Percentiles rank a stretch among this genome's conserved stretches.
These are phyloP conservation scores for Vanessa tameamea DNA, from an alignment of 1,140 invertebrate species.

Conservation along the genomic window DNA sequence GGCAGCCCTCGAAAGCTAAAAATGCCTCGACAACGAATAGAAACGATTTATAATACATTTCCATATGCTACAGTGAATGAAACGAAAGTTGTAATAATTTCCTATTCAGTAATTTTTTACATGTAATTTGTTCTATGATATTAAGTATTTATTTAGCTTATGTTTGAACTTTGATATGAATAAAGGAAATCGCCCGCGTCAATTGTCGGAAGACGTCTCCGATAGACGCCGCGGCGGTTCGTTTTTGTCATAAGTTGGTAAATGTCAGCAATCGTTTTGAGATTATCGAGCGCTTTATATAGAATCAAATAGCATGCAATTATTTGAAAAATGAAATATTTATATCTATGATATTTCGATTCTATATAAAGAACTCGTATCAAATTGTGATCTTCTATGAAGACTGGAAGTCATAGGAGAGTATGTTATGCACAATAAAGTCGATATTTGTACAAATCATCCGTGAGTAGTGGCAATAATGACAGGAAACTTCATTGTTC, in stretches of 20 bases:
- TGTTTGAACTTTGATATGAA: slow-evolving; percentile 40
- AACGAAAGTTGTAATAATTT: slow-evolving; percentile 56
- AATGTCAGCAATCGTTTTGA: slow-evolving; percentile 30
- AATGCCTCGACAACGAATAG: slow-evolving; percentile 36
- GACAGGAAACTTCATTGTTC: slow-evolving; percentile 9
- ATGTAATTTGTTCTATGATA: slow-evolving; percentile 74
- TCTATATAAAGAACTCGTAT: slow-evolving; percentile 31
- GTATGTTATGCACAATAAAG: slow-evolving; percentile 70
- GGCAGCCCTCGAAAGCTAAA: slow-evolving; percentile 37
- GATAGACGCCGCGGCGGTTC: slow-evolving; percentile 2
- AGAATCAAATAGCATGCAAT: slow-evolving; percentile 18
- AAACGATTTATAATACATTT: slow-evolving; percentile 51
- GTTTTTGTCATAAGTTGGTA: slow-evolving; percentile 26
- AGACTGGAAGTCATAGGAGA: slow-evolving; percentile 53
- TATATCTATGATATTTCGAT: background rate
- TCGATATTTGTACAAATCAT: slow-evolving; percentile 75
- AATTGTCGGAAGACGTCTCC: background rate
- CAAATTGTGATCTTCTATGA: slow-evolving; percentile 64
- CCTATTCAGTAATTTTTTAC: slow-evolving; percentile 63
- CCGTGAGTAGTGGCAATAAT: slow-evolving; percentile 18
- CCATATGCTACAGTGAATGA: slow-evolving; percentile 48
- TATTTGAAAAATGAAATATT: slow-evolving; percentile 5
- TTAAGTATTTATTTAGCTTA: slow-evolving; percentile 78
- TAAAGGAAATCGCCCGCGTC: slow-evolving; percentile 18
- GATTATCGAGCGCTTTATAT: slow-evolving; percentile 36